Base-by-base conservation (phyloP, 2,888 invertebrate species). In the Pomacea canaliculata region DNA sequence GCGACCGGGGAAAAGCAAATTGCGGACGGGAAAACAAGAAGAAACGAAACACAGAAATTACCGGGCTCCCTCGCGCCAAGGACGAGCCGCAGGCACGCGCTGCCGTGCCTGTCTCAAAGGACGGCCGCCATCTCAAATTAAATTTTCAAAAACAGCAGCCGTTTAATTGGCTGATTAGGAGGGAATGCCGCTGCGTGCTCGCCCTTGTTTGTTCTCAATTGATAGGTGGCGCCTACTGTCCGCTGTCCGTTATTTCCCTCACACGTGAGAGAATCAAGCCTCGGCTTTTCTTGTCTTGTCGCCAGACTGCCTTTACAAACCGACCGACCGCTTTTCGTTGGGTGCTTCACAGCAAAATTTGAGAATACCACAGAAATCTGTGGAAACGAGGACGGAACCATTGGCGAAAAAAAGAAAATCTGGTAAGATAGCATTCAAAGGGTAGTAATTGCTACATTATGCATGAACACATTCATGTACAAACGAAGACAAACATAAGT, bases 141-240 rank as follows among this genome's bases (percentile, higher is more conserved):
- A 69, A 74, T 74, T 74, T 67, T 67, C 67, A 46, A 74, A 67
- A 73, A 59, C 60, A 68, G 68, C 49, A 49, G 69, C 59, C 74
- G 74, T 62, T 69, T 74, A 74, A 74, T 74, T 74, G 74, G 69
- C 74, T 74, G 74, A 67, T 74, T 74, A 69, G 67, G 19, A 13
- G 69, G 74, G 49, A 59, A 59, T 56, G 46, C 68, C 49, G 60
- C 46, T 13, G 16, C 67, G 59, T 72, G 68, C 68, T 46, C 27
- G 1, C 12, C 18, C 10, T 27, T 74, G 68, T 62, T 48, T 68
- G 68, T 62, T 9, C 48, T 23, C 74, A 74, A 74, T 74, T 74
- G 74, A 62, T 74, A 74, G 68, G 69, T 69, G 74, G 74, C 46
- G 62, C 27, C 23, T 23, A 48, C 62, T 19, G 9, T 27, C 66